Percentiles rank a stretch among this genome's conserved stretches.
Conservation (phyloP, 2,113 vertebrate genomes). For the Archocentrus centrarchus region DNA sequence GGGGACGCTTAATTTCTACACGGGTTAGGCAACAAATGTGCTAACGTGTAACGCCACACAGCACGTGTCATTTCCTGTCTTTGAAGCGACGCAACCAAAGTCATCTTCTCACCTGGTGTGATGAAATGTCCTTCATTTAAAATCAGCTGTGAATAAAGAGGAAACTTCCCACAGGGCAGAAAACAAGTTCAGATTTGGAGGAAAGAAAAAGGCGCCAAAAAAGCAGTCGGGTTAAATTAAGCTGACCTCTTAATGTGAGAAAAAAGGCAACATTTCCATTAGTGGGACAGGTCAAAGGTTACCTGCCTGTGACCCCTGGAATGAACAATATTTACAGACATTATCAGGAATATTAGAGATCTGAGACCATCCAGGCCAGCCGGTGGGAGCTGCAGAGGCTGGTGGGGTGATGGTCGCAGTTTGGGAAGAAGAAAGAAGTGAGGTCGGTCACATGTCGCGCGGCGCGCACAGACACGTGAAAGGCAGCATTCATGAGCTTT, state of each 20-base stretch:
- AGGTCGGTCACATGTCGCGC: conserved; percentile 71
- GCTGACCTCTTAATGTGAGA: neutral
- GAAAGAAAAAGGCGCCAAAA: neutral
- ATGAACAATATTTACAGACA: neutral
- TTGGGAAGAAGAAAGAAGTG: conserved; percentile 61
- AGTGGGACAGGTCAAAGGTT: neutral
- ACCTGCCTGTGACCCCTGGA: neutral
- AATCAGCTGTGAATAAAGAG: neutral
- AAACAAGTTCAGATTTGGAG: neutral
- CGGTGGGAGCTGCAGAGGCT: neutral
- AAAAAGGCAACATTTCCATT: neutral
- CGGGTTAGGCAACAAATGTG: conserved; percentile 22
- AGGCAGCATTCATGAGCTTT: conserved; percentile 72
- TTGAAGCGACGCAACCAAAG: conserved; percentile 7
- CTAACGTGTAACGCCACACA: neutral
- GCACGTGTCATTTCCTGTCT: conserved; percentile 1
- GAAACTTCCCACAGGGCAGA: conserved; percentile 4
- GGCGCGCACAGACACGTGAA: conserved; percentile 65
- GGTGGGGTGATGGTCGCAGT: conserved; percentile 10
- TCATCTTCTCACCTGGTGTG: conserved; percentile 1
- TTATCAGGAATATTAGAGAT: neutral
- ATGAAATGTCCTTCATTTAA: neutral
- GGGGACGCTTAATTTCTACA: conserved; percentile 40
- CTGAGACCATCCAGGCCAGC: neutral
- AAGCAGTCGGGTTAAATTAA: neutral